A percentile compares a stretch with the other conserved stretches of the same genome.
phyloP scores from a whole-genome alignment of 2,113 vertebrate genomes.

The Rissa tridactyla region DNA sequence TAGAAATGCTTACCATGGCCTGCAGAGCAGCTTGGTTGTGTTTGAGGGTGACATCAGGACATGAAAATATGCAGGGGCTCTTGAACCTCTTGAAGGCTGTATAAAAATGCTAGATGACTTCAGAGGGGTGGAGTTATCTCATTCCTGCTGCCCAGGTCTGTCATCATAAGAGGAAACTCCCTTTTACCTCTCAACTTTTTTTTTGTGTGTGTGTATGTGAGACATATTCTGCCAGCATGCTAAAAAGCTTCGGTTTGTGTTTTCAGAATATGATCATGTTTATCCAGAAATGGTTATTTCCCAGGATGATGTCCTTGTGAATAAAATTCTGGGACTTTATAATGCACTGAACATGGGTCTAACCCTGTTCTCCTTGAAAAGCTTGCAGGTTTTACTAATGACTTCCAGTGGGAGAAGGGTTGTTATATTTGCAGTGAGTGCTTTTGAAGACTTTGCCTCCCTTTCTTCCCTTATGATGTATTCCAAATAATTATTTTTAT shows the following conservation, averaged over 20 bases:
- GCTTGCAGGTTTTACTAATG: neutral
- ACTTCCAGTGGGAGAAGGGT: neutral
- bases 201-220: neutral
- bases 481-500: neutral
- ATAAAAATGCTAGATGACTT: neutral
- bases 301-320: neutral
- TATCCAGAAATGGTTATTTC: neutral
- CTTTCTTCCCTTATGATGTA: neutral
- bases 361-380: neutral
- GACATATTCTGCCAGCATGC: neutral
- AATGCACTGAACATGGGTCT: neutral
- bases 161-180: neutral
- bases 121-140: neutral
- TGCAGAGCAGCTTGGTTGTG: neutral
- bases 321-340: neutral
- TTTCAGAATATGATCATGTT: neutral
- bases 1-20: neutral
- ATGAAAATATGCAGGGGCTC: rapidly evolving
- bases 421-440: neutral
- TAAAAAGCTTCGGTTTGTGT: neutral
- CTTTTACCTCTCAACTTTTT: neutral
- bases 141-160: neutral
- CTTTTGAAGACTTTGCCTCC: neutral
- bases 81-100: neutral
- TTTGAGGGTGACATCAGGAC: neutral